phyloP scores from a whole-genome alignment of 2,888 invertebrate genomes.

The Aspidiotus destructor region DNA sequence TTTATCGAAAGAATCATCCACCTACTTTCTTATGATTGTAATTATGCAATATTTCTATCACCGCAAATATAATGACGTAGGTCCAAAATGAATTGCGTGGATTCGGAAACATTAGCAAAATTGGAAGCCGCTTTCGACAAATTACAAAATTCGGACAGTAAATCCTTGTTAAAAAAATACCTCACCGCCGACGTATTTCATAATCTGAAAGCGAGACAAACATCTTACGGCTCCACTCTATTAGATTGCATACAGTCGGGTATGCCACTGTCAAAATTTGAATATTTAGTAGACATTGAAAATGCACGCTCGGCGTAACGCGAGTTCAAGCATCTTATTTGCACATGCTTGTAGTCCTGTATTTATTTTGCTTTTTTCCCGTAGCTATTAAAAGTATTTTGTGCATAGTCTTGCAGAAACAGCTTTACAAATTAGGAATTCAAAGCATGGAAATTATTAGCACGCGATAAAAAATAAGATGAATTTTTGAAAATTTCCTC shows the following conservation, averaged over 20 bases:
- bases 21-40: too few relatives aligned
- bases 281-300: neutral
- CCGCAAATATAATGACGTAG: neutral
- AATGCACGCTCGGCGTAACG: neutral
- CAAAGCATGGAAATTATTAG: neutral
- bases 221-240: constrained; percentile 83
- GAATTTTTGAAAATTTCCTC: too few relatives aligned
- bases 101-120: constrained; percentile 81
- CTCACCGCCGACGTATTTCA: constrained; percentile 86
- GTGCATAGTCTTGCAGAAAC: neutral
- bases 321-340: neutral
- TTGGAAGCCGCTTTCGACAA: constrained; percentile 84
- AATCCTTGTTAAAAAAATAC: constrained; percentile 93
- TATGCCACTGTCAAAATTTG: constrained; percentile 42
- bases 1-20: too few relatives aligned
- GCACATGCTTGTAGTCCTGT: neutral
- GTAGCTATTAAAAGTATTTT: neutral
- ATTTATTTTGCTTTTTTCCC: constrained; percentile 22
- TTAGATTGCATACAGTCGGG: constrained; percentile 93
- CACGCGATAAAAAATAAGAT: neutral
- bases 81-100: constrained; percentile 48
- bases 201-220: constrained; percentile 83
- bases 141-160: constrained; percentile 78
- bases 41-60: too few relatives aligned
- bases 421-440: neutral